Evolutionary conservation across 2,888 invertebrate genomes (phyloP).

Genomic region (Ochropacha duplaris): DNA sequence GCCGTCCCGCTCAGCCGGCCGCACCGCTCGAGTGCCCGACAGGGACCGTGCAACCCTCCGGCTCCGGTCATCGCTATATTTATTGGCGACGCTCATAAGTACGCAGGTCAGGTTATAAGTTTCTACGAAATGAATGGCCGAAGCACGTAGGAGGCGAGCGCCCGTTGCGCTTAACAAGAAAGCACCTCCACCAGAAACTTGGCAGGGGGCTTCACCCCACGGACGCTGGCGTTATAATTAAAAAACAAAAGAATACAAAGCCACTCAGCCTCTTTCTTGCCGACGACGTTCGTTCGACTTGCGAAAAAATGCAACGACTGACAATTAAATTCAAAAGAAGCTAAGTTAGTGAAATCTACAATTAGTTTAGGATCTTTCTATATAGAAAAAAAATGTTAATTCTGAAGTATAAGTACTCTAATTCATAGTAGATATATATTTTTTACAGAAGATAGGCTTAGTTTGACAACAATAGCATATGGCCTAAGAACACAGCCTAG

Average conservation of each 20-base stretch:
- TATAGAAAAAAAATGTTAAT: neutral
- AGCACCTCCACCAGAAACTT: slow-evolving; percentile 76
- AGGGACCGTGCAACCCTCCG: slow-evolving; percentile 69
- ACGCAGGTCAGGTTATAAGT: slow-evolving; percentile 83
- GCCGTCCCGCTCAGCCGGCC: slow-evolving; percentile 59
- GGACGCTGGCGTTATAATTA: slow-evolving; percentile 77
- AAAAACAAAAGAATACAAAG: slow-evolving; percentile 82
- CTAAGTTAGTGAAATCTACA: slow-evolving; percentile 7
- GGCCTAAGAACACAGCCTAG: too few relatives aligned
- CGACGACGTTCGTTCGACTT: slow-evolving; percentile 62
- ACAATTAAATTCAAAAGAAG: slow-evolving; percentile 53
- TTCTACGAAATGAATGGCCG: slow-evolving; percentile 81
- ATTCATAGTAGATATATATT: neutral
- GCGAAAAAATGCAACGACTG: slow-evolving; percentile 73
- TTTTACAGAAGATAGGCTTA: neutral
- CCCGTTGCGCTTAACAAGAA: slow-evolving; percentile 75
- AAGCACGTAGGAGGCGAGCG: slow-evolving; percentile 78
- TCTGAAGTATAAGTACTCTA: neutral
- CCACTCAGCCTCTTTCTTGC: slow-evolving; percentile 78
- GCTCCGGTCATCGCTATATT: slow-evolving; percentile 82
- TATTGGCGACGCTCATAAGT: slow-evolving; percentile 83
- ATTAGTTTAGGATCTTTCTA: neutral
- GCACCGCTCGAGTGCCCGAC: slow-evolving; percentile 45
- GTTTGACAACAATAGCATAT: neutral
- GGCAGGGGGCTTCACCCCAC: slow-evolving; percentile 63